Conservation (phyloP, 2,113 vertebrate species). For the Apodemus sylvaticus region DNA sequence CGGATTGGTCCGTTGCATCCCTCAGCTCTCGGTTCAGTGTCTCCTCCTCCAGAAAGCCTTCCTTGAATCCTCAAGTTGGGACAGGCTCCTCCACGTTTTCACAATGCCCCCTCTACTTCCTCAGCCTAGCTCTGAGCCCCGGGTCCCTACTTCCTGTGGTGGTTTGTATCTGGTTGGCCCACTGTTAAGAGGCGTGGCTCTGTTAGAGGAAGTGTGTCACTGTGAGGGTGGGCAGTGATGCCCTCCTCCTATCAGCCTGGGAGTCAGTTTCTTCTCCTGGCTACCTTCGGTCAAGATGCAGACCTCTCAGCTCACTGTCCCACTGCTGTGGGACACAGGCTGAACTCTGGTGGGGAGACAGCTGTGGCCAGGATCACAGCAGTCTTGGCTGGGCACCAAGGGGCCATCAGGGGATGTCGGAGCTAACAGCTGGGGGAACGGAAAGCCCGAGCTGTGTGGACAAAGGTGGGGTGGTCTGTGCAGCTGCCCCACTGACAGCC, state of each 20-base stretch:
- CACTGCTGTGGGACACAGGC: background rate
- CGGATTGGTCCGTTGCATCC: background rate
- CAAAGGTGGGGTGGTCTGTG: background rate
- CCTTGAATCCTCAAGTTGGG: background rate
- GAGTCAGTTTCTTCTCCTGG: too few relatives aligned
- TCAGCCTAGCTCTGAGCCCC: background rate
- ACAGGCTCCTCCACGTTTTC: background rate
- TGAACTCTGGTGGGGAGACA: background rate
- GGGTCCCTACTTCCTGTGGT: background rate
- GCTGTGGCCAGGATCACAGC: background rate
- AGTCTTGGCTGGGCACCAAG: background rate
- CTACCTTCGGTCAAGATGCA: too few relatives aligned
- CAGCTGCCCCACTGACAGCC: background rate
- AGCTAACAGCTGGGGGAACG: background rate
- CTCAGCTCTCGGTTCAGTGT: background rate
- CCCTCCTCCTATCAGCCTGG: too few relatives aligned
- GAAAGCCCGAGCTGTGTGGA: background rate
- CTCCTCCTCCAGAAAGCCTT: slow-evolving; percentile 20
- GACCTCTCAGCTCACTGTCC: background rate
- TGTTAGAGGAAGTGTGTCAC: too few relatives aligned
- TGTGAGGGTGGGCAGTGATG: too few relatives aligned
- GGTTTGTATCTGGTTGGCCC: too few relatives aligned
- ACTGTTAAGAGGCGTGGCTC: too few relatives aligned
- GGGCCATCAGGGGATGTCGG: background rate
- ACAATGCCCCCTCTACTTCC: background rate